Evolutionary conservation across 53 echinoderm and acorn worm genomes (phyloP).

Genomic region (Astropecten irregularis): DNA sequence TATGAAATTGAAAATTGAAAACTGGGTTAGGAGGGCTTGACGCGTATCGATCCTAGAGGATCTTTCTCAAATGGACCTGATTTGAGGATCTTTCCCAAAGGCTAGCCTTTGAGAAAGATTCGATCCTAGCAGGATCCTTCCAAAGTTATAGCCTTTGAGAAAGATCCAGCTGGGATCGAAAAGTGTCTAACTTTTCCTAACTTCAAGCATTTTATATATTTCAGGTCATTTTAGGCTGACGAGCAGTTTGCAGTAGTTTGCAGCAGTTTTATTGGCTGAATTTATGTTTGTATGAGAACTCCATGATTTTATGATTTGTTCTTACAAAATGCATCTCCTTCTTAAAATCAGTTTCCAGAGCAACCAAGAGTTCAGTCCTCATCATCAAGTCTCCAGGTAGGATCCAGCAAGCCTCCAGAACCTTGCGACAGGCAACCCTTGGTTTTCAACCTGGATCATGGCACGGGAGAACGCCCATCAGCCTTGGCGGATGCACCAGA

Average conservation of each 20-base stretch:
- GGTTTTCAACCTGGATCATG: slow-evolving; percentile 60
- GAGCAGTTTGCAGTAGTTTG: background rate
- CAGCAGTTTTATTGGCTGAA: background rate
- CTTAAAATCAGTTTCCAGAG: slow-evolving; percentile 41
- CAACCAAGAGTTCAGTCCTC: background rate
- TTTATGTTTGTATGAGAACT: background rate
- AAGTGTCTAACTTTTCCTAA: too few relatives aligned
- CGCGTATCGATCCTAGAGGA: background rate
- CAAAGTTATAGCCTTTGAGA: too few relatives aligned
- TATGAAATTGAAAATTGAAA: background rate
- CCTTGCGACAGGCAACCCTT: slow-evolving; percentile 73
- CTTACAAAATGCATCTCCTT: too few relatives aligned
- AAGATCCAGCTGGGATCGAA: too few relatives aligned
- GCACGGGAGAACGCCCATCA: background rate
- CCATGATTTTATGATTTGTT: background rate
- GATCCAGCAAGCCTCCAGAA: slow-evolving; percentile 12
- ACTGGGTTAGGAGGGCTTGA: too few relatives aligned
- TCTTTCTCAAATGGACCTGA: background rate
- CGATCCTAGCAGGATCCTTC: too few relatives aligned
- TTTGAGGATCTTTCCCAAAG: too few relatives aligned
- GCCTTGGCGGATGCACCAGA: slow-evolving; percentile 58
- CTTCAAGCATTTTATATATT: too few relatives aligned
- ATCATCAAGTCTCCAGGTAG: background rate
- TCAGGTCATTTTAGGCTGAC: too few relatives aligned
- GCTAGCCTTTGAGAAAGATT: too few relatives aligned